Conservation (phyloP, 64 coral and sea anemone genomes). For the Actinia tenebrosa region DNA sequence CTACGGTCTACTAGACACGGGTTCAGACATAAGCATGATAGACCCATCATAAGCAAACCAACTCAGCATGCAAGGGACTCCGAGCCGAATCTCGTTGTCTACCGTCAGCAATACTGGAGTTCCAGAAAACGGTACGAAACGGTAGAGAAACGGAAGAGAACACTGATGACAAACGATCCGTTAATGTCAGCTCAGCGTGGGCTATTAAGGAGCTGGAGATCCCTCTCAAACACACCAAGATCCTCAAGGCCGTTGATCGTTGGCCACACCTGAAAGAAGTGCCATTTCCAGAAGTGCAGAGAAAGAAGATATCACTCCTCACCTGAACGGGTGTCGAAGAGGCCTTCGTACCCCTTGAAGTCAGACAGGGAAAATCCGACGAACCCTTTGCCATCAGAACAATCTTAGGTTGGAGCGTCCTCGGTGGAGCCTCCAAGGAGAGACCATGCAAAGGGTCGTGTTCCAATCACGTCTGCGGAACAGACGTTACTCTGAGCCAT, state of each 20-base stretch:
- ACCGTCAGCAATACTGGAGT: conserved; percentile 27
- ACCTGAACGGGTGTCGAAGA: conserved; percentile 26
- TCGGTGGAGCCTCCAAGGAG: neutral
- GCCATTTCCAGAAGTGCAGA: conserved; percentile 29
- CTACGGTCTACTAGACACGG: conserved; percentile 45
- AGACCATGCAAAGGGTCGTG: neutral
- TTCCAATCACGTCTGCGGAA: neutral
- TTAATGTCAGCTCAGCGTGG: conserved; percentile 25
- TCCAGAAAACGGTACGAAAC: conserved; percentile 10
- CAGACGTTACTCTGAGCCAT: conserved; percentile 7
- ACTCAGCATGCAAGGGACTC: conserved; percentile 29
- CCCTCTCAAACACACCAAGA: conserved; percentile 30
- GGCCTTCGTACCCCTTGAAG: conserved; percentile 51
- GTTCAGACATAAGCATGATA: conserved; percentile 43
- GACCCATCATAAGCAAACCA: conserved; percentile 36
- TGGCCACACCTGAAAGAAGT: conserved; percentile 31
- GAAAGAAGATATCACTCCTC: conserved; percentile 41
- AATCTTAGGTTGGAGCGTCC: conserved; percentile 47
- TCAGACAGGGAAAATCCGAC: conserved; percentile 28
- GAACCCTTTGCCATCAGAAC: conserved; percentile 46
- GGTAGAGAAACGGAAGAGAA: conserved; percentile 18
- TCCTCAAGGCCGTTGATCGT: neutral
- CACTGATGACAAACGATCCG: neutral
- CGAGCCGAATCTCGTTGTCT: conserved; percentile 19
- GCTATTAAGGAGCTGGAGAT: conserved; percentile 17